These are phyloP conservation scores for Diplodus puntazzo DNA, from an alignment of 2,797 vertebrate genomes.

Conservation along the genomic window DNA sequence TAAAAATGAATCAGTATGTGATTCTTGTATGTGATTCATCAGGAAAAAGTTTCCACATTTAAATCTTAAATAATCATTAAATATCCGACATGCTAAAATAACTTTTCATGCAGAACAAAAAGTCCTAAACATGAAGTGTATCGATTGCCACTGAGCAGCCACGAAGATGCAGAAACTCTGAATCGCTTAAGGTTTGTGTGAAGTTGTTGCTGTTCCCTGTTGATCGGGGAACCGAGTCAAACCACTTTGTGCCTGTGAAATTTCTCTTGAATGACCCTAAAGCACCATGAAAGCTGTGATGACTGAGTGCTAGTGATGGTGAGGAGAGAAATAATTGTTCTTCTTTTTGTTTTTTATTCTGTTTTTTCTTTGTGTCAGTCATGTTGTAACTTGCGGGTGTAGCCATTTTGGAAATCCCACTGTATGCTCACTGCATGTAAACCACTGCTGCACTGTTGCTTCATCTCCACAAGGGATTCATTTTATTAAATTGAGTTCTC, in stretches of 20 bases:
- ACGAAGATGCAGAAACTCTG: slow-evolving; percentile 12
- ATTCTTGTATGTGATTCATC: too few species aligned
- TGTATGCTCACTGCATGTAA: not conserved
- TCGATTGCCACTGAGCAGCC: slow-evolving; percentile 12
- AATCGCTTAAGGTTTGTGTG: not conserved
- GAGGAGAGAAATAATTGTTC: slow-evolving; percentile 51
- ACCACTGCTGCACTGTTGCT: slow-evolving; percentile 7
- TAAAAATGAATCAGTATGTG: not conserved
- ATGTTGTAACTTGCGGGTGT: not conserved
- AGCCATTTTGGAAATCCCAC: not conserved
- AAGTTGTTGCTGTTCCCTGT: slow-evolving; percentile 40
- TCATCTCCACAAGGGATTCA: not conserved
- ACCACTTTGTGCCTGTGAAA: slow-evolving; percentile 54
- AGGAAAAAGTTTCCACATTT: not conserved
- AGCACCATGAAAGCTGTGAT: slow-evolving; percentile 38
- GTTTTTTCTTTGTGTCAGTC: not conserved
- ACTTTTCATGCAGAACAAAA: not conserved
- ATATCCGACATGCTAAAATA: not conserved
- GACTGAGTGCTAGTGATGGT: slow-evolving; percentile 55
- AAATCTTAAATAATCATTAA: not conserved
- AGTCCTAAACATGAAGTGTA: not conserved
- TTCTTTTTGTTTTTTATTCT: not conserved
- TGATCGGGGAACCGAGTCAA: slow-evolving; percentile 48
- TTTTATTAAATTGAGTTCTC: not conserved
- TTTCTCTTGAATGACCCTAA: slow-evolving; percentile 71